Conservation (phyloP, 2,113 vertebrate genomes). For the Himantopus leucocephalus region DNA sequence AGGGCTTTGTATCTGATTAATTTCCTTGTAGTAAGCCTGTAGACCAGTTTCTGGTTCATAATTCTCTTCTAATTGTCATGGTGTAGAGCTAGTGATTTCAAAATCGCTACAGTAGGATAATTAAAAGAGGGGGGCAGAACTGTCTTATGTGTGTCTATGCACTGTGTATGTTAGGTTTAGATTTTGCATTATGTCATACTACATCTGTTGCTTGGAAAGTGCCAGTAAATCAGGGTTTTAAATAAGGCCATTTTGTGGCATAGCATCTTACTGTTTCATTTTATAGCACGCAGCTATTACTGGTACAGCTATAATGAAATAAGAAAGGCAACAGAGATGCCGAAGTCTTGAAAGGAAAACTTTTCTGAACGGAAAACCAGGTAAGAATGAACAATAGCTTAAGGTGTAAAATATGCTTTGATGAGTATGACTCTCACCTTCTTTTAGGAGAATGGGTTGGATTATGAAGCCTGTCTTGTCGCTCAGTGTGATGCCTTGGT, state of each 20-base stretch:
- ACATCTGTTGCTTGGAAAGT: not conserved
- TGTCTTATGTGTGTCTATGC: not conserved
- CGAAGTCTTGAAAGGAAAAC: not conserved
- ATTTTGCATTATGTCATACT: not conserved
- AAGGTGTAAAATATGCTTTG: not conserved
- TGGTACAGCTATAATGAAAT: not conserved
- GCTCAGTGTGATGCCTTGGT: constrained; percentile 98
- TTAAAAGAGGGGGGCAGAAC: not conserved
- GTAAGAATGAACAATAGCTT: not conserved
- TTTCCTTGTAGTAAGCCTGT: not conserved
- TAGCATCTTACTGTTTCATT: not conserved
- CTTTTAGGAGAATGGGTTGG: constrained; percentile 90
- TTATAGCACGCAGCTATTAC: not conserved
- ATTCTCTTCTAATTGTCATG: not conserved
- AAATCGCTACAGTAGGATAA: not conserved
- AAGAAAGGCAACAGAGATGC: not conserved
- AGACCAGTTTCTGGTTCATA: not conserved
- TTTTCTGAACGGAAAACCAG: not conserved
- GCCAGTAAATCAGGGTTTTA: not conserved
- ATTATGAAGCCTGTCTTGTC: constrained; percentile 95
- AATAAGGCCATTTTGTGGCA: not conserved
- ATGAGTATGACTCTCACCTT: not conserved
- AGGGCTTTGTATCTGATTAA: not conserved
- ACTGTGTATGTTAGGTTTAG: not conserved
- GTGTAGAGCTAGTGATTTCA: not conserved